Percentiles rank a stretch among this genome's conserved stretches.
Conservation (phyloP, 2,888 invertebrate species). For the Anthoptus insignis region DNA sequence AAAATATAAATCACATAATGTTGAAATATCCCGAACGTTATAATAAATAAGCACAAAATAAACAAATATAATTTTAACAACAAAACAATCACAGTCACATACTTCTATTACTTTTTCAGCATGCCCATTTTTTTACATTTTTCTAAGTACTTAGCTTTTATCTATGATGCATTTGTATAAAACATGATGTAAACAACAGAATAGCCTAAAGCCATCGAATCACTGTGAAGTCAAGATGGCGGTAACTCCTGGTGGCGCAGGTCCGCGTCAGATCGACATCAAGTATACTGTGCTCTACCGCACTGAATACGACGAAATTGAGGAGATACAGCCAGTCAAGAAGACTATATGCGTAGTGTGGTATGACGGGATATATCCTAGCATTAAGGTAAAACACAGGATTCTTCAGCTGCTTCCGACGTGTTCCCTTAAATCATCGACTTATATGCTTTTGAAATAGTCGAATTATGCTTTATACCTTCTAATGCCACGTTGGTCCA, state of each 20-base stretch:
- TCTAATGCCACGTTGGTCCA: no score
- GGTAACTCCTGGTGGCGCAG: conserved; percentile 71
- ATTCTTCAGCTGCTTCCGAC: no score
- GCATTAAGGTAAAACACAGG: conserved; percentile 64
- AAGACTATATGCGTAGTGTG: conserved; percentile 73
- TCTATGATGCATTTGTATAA: no score
- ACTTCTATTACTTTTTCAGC: no score
- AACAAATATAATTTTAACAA: conserved; percentile 12
- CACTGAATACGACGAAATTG: conserved; percentile 70
- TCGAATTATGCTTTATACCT: no score
- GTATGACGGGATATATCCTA: conserved; percentile 82
- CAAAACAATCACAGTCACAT: conserved; percentile 2
- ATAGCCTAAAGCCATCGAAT: conserved; percentile 73
- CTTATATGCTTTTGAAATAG: no score
- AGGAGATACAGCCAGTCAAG: conserved; percentile 72
- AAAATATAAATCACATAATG: neutral
- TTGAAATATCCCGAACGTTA: neutral
- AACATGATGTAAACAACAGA: conserved; percentile 64
- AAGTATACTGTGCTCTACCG: conserved; percentile 73
- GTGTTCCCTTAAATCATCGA: no score
- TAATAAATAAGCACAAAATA: neutral
- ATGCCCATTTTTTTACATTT: no score
- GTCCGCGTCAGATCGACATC: conserved; percentile 69
- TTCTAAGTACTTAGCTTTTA: no score
- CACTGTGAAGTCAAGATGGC: conserved; percentile 67